Percentiles rank a stretch among this genome's conserved stretches.
Evolutionary conservation across 2,888 invertebrate species (phyloP).

Genomic region (Eupithecia tripunctaria): DNA sequence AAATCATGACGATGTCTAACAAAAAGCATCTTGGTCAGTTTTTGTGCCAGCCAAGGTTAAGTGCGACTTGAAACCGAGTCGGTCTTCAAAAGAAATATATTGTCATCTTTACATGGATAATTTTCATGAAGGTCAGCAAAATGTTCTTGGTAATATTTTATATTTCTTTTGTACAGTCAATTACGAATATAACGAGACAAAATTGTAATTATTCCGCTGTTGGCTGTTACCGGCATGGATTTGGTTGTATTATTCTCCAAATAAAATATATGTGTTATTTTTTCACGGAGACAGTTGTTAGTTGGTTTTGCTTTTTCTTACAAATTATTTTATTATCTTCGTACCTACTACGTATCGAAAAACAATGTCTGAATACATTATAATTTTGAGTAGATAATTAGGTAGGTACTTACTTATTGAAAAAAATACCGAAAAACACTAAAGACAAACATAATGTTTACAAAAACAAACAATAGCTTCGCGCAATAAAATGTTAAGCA

Average conservation of each 20-base stretch:
- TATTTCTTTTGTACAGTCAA: neutral
- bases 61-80: neutral
- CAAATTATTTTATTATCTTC: no score
- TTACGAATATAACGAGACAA: neutral
- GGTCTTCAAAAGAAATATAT: neutral
- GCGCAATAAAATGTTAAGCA: neutral
- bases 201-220: neutral
- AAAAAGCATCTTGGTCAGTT: neutral
- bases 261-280: neutral
- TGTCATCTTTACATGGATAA: conserved; percentile 22
- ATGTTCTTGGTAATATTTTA: neutral
- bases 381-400: no score
- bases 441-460: neutral
- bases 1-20: neutral
- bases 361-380: no score
- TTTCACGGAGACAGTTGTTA: neutral
- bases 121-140: conserved; percentile 17
- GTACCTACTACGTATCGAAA: no score
- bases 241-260: neutral
- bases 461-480: neutral
- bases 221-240: neutral
- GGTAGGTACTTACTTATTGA: neutral
- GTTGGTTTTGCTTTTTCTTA: no score
- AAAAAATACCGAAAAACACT: neutral
- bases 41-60: conserved; percentile 1